Conservation (phyloP, 2,113 vertebrate species). For the Malurus elegans region DNA sequence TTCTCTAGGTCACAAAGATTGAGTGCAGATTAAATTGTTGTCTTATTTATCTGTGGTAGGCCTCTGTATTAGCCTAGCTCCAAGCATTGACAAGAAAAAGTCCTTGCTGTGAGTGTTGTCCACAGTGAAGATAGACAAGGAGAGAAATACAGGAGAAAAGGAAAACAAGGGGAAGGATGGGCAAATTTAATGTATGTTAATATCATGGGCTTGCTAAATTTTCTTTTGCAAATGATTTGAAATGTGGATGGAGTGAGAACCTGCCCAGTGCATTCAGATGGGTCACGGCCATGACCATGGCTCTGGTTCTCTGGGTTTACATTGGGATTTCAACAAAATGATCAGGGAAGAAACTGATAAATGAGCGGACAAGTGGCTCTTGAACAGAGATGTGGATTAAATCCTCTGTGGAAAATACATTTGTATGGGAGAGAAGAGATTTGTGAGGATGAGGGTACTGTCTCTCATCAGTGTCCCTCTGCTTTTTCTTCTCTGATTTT, state of each 20-base stretch:
- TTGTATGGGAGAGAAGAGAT: background rate
- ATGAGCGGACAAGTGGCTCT: background rate
- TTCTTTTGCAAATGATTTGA: background rate
- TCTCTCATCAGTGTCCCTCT: background rate
- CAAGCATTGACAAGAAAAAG: background rate
- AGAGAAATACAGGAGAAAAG: background rate
- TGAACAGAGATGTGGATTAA: constrained; percentile 2
- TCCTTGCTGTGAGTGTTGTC: background rate
- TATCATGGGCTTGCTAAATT: background rate
- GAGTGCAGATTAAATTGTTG: constrained; percentile 36
- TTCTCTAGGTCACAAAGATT: constrained; percentile 10
- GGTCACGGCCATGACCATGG: background rate
- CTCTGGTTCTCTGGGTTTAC: background rate
- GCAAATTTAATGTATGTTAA: background rate
- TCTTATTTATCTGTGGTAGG: background rate
- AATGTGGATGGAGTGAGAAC: background rate
- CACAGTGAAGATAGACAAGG: background rate
- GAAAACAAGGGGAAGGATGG: background rate
- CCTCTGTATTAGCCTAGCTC: background rate
- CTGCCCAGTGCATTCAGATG: background rate
- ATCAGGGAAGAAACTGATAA: background rate
- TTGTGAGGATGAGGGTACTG: background rate
- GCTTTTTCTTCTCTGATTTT: background rate
- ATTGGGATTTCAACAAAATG: background rate
- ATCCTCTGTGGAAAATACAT: background rate